Conservation (phyloP, 2,888 invertebrate genomes). For the Chymomyza amoena region DNA sequence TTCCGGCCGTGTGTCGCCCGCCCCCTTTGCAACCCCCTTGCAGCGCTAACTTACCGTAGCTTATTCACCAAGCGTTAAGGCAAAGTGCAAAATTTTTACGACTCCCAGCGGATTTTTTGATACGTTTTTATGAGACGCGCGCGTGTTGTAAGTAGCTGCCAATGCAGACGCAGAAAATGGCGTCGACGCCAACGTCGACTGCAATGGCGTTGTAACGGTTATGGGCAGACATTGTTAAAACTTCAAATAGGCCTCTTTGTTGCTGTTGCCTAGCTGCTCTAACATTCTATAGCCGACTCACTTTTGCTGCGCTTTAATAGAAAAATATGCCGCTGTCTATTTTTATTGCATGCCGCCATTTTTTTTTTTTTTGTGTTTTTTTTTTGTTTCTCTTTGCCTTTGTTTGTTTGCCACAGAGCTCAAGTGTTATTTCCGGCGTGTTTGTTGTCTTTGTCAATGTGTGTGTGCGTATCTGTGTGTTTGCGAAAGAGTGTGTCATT, state of each 20-base stretch:
- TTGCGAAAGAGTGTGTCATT: slow-evolving; percentile 2
- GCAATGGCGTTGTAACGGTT: slow-evolving; percentile 36
- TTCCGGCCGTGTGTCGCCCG: slow-evolving; percentile 5
- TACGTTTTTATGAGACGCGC: slow-evolving; percentile 73
- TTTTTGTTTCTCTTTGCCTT: too few relatives aligned
- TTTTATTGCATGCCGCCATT: slow-evolving; percentile 46
- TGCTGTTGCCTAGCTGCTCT: not conserved
- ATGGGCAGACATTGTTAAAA: slow-evolving; percentile 14
- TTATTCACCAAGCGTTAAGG: slow-evolving; percentile 30
- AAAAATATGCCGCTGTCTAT: slow-evolving; percentile 53
- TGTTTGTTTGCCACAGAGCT: not conserved
- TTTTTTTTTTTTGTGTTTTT: not conserved
- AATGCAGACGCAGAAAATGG: slow-evolving; percentile 42
- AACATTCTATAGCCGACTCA: not conserved
- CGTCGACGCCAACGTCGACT: not conserved
- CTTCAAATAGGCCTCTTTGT: slow-evolving; percentile 8
- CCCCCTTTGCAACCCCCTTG: not conserved
- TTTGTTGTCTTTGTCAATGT: not conserved
- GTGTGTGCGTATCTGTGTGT: not conserved
- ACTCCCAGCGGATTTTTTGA: slow-evolving; percentile 73
- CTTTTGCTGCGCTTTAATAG: slow-evolving; percentile 51
- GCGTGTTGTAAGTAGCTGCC: slow-evolving; percentile 63
- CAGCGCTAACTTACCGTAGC: slow-evolving; percentile 1
- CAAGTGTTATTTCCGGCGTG: not conserved
- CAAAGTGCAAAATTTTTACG: slow-evolving; percentile 72